Base-by-base conservation (phyloP, 2,797 vertebrate genomes). In the Crenuchus spilurus region DNA sequence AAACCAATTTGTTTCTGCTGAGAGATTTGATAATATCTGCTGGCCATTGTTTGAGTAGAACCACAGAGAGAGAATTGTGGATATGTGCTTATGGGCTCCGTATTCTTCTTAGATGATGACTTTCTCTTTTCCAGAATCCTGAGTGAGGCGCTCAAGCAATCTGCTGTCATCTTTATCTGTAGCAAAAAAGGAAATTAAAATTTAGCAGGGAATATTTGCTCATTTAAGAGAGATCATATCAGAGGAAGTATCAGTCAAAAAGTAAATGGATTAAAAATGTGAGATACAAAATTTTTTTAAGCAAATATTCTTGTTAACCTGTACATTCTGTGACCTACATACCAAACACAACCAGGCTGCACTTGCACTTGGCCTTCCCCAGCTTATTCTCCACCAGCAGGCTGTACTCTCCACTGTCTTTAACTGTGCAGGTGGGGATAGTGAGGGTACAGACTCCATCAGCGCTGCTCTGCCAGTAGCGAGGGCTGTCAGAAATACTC, bases 81-180 rank as follows among this genome's bases (percentile, higher is more conserved):
- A 42, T 51, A 33, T 18, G n/a, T 41, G 51, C 18, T 9, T 55
- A n/a, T n/a, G 33, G 42, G 31, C 33, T 1, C 39, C 44, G 55
- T 65, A 18, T 1, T 10, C 52, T 62, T 66, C 72, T 88, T 83
- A 87, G 33, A 81, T 87, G 79, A 91, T 88, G 60, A 87, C 65
- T 76, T 93, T 92, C 52, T 85, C 85, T 81, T 90, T 93, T 55
- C 87, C 86, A 65, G 84, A 71, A 77, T 74, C 89, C 62, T 88
- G 84, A 30, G 68, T 83, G 80, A 87, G 69, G 6, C 73, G 80
- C 28, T 88, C 88, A 76, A 89, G 49, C 46, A 92, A 75, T 46
- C 73, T 70, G 63, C 77, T 92, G 81, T 88, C 81, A 69, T 91
- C 82, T 83, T 92, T 92, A 83, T 93, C 89, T 93, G 84, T 35